These are phyloP conservation scores for Drosophila birchii DNA, from an alignment of 2,888 invertebrate genomes.

Conservation along the genomic window DNA sequence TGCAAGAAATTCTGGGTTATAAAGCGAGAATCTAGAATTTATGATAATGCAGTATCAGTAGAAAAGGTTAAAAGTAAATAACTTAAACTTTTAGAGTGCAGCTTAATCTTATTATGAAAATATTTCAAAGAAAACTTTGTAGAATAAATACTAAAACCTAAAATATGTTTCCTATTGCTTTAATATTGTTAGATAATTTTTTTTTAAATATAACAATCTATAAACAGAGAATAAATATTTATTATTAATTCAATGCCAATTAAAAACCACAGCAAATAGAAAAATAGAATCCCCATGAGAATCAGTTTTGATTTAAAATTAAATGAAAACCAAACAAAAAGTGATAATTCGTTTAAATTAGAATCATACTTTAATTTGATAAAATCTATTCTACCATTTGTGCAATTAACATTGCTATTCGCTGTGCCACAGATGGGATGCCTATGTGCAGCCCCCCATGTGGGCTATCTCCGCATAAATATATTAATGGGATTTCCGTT, in stretches of 20 bases:
- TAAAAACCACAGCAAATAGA: not conserved
- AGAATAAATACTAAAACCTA: not conserved
- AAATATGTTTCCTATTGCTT: not conserved
- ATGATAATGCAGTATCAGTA: not conserved
- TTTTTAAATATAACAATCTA: no score
- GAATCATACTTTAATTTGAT: conserved; percentile 10
- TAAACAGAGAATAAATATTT: not conserved
- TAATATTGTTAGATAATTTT: not conserved
- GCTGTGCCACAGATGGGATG: conserved; percentile 5
- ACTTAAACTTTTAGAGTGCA: not conserved
- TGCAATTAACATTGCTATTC: conserved; percentile 17
- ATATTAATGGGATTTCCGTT: conserved; percentile 19
- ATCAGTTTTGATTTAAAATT: not conserved
- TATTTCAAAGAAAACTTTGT: not conserved
- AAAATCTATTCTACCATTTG: conserved; percentile 16
- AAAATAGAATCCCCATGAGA: not conserved
- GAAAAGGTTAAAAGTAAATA: not conserved
- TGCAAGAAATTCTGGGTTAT: not conserved
- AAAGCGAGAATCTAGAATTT: not conserved
- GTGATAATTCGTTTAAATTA: conserved; percentile 10
- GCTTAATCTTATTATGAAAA: not conserved
- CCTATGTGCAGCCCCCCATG: conserved; percentile 7
- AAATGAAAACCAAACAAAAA: not conserved
- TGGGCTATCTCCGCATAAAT: conserved; percentile 16
- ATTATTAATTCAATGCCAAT: not conserved